Conservation (phyloP, 2,797 vertebrate genomes). For the Loriculus beryllinus region DNA sequence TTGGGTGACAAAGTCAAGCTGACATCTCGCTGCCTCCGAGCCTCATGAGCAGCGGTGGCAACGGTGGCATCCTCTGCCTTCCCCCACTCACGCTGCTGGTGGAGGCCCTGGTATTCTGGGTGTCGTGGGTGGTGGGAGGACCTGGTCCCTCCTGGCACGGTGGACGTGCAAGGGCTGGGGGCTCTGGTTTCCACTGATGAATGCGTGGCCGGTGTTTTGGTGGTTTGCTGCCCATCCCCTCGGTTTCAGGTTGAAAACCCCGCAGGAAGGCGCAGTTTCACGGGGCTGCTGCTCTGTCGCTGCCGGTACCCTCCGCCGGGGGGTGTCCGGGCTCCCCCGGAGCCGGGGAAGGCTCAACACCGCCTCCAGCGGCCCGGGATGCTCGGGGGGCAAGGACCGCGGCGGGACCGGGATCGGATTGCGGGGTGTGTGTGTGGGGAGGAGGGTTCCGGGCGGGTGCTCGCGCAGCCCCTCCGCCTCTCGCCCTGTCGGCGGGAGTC, state of each 20-base stretch:
- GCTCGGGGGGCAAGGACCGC: too few species aligned
- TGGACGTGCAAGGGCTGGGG: background rate
- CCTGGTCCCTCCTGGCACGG: background rate
- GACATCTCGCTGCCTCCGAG: conserved; percentile 3
- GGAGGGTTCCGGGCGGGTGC: too few species aligned
- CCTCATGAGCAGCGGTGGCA: background rate
- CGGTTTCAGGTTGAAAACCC: background rate
- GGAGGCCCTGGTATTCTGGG: background rate
- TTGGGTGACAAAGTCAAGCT: background rate
- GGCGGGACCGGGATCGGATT: background rate
- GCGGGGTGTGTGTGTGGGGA: background rate
- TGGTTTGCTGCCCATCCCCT: background rate
- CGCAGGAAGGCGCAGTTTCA: background rate
- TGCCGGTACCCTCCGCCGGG: background rate
- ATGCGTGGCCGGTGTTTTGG: background rate
- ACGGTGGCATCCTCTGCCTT: background rate
- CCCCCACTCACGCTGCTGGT: background rate
- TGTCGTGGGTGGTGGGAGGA: background rate
- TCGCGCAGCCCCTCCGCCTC: background rate
- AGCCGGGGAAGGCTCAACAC: conserved; percentile 22
- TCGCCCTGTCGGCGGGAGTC: background rate
- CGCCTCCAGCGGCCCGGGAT: conserved; percentile 34
- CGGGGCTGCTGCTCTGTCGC: background rate
- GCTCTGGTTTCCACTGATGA: background rate
- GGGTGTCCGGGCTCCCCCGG: background rate